These are phyloP conservation scores for Diadegma fenestrale DNA, from an alignment of 2,888 invertebrate genomes.

Conservation along the genomic window DNA sequence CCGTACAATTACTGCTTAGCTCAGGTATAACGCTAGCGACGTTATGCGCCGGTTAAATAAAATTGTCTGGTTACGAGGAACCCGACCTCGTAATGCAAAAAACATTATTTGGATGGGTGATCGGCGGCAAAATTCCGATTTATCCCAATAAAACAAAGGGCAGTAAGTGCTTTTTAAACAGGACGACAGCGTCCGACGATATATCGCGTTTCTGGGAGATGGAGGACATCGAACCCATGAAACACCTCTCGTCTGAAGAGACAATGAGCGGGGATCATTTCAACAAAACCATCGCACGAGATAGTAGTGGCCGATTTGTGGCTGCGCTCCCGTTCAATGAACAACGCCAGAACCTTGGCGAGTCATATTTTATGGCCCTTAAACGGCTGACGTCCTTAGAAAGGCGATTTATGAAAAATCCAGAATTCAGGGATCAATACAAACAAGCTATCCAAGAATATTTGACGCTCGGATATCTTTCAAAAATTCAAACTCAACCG, in stretches of 20 bases:
- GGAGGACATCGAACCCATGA: conserved; percentile 3
- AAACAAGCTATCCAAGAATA: neutral
- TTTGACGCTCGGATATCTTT: neutral
- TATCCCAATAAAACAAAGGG: neutral
- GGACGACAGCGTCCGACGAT: too few relatives aligned
- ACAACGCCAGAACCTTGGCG: conserved; percentile 33
- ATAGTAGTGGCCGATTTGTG: conserved; percentile 49
- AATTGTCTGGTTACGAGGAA: neutral
- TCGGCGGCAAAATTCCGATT: conserved; percentile 41
- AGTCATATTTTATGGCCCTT: conserved; percentile 44
- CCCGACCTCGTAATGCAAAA: conserved; percentile 56
- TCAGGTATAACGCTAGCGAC: neutral
- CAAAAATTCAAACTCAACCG: too few relatives aligned
- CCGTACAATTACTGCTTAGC: conserved; percentile 49
- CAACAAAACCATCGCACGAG: conserved; percentile 30
- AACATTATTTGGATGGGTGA: conserved; percentile 64
- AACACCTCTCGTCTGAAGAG: conserved; percentile 26
- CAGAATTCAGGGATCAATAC: neutral
- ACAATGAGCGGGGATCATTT: conserved; percentile 49
- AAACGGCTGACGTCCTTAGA: conserved; percentile 30
- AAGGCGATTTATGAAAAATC: neutral
- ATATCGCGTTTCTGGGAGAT: conserved; percentile 55
- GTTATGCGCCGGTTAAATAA: conserved; percentile 50
- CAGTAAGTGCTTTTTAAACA: neutral
- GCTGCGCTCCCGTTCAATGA: conserved; percentile 61